Base-by-base conservation (phyloP, 2,888 invertebrate species). In the Lasioglossum zephyrum region DNA sequence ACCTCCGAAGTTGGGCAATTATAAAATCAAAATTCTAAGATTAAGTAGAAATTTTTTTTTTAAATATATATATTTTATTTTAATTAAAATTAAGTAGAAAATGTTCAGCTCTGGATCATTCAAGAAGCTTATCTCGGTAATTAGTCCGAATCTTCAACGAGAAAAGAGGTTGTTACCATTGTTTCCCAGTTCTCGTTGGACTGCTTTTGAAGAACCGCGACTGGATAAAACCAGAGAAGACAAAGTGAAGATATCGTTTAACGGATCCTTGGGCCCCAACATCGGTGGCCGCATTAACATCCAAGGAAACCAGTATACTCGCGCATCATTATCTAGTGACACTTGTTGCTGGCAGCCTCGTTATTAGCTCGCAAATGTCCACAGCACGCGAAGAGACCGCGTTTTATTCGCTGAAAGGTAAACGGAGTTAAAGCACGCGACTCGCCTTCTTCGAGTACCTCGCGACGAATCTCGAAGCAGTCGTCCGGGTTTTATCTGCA, bases 341-440 rank as follows among this genome's bases (percentile, higher is more conserved):
- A 89, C 90, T 92, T 92, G 89, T 91, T 92, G 90, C 85, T 70
- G 66, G 53, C 26, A 49, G 26, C 31, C 75, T 49, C 57, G 66
- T 66, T 75, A 69, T 84, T 79, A 80, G 53, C 73, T 69, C 36
- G 63, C 77, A 78, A 86, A 74, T 77, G 57, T 44, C 63, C 63
- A 22, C 66, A 26, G 36, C 73, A 69, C 47, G 60, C 70, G 53
- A 66, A 39, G 70, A 26, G 1, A 39, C 22, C 8, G 41, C 16
- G 72, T 47, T 53, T 81, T 11, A 13, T 9, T n/a, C 22, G 36
- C 6, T n/a, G 47, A 72, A 72, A 77, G 36, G 44, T 44, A 18
- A 74, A 53, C 39, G 9, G 53, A 57, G 26, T 22, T 44, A n/a
- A 57, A 36, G 16, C 53, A 74, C 31, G n/a, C 44, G 13, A 41